These are phyloP conservation scores for Megathymus violae DNA, from an alignment of 1,140 invertebrate genomes.

Conservation along the genomic window DNA sequence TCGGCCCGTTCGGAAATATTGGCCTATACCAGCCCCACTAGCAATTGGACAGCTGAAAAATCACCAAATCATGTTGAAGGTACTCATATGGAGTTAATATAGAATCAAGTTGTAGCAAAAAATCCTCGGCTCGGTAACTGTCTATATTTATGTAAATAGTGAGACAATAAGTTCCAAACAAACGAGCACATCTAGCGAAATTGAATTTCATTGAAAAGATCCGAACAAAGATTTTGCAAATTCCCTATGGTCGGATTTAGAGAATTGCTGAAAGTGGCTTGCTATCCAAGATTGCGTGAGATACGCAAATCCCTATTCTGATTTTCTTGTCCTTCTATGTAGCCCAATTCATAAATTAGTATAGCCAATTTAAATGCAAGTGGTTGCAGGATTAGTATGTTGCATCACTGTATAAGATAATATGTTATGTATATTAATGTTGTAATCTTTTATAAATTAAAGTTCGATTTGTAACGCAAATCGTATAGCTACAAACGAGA, in stretches of 20 bases:
- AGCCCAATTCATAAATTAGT: slow-evolving; percentile 41
- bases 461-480: too few relatives aligned
- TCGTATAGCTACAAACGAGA: too few relatives aligned
- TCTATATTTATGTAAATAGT: slow-evolving; percentile 25
- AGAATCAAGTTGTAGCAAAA: neutral
- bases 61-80: too few relatives aligned
- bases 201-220: slow-evolving; percentile 68
- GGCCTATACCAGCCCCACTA: too few relatives aligned
- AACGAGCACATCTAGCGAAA: slow-evolving; percentile 48
- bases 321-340: slow-evolving; percentile 49
- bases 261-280: slow-evolving; percentile 62
- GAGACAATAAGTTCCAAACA: slow-evolving; percentile 28
- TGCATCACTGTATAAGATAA: too few relatives aligned
- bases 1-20: too few relatives aligned
- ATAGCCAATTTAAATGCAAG: neutral
- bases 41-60: too few relatives aligned
- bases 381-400: too few relatives aligned
- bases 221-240: slow-evolving; percentile 58
- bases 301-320: slow-evolving; percentile 61
- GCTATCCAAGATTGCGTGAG: slow-evolving; percentile 57
- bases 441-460: too few relatives aligned
- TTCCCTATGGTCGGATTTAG: slow-evolving; percentile 54
- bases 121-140: neutral
- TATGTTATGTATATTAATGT: too few relatives aligned
- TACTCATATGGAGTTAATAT: too few relatives aligned